Conservation (phyloP, 2,797 vertebrate species). For the Pelobates cultripes region DNA sequence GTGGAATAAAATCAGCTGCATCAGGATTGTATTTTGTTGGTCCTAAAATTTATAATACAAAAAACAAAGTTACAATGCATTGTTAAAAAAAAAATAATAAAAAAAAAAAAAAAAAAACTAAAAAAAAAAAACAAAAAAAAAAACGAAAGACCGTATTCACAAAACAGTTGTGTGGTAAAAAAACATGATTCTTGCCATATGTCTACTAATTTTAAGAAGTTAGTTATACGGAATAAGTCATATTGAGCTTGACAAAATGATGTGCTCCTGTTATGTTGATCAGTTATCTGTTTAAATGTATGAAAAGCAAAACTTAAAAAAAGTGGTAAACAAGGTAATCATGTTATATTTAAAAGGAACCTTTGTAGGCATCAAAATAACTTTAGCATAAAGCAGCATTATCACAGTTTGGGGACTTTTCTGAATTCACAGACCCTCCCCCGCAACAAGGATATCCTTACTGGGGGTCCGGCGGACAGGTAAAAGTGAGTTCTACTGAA, state of each 20-base stretch:
- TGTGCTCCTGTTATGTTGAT: neutral
- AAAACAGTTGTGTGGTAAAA: neutral
- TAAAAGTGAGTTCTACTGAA: too few species aligned
- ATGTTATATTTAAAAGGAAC: neutral
- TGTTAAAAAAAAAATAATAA: too few species aligned
- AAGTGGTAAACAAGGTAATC: neutral
- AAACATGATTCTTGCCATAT: slow-evolving; percentile 14
- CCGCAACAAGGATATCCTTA: too few species aligned
- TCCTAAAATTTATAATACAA: slow-evolving; percentile 21
- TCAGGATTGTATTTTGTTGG: slow-evolving; percentile 68
- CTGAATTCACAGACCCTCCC: too few species aligned
- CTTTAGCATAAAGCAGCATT: too few species aligned
- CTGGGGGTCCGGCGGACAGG: too few species aligned
- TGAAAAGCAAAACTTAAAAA: slow-evolving; percentile 4
- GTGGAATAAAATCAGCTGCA: slow-evolving; percentile 71
- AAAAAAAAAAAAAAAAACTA: too few species aligned
- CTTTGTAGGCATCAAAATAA: too few species aligned
- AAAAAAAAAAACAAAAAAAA: too few species aligned
- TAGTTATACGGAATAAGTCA: slow-evolving; percentile 12
- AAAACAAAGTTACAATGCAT: neutral
- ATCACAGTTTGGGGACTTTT: too few species aligned
- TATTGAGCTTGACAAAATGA: neutral
- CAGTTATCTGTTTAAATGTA: neutral
- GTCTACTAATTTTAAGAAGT: slow-evolving; percentile 2
- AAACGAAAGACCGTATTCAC: too few species aligned